Base-by-base conservation (phyloP, 2,113 vertebrate species). In the Cyanoramphus novaezelandiae region DNA sequence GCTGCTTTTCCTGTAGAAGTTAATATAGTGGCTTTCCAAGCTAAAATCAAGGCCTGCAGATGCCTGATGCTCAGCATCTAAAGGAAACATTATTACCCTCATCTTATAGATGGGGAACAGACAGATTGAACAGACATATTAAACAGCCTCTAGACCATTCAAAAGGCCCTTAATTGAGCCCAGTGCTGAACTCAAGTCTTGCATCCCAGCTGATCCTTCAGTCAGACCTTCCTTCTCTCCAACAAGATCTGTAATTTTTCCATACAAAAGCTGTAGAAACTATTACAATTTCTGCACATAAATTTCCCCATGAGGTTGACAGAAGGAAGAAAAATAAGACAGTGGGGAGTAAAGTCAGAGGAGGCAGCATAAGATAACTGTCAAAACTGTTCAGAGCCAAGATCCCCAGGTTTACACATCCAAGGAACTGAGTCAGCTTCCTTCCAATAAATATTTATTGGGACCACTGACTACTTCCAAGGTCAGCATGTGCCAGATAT, bases 351-450 rank as follows among this genome's bases (percentile, higher is more conserved):
- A 17, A 86, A 92, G 44, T 74, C 76, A 91, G 64, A 93, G 49
- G 28, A 81, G 46, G 64, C 3, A 93, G 72, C 68, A 81, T 49
- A 76, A 2, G 17, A 94, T 71, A 53, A 23, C 81, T 71, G 92
- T 95, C 81, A 84, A 49, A 92, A 75, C 8, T 39, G 6, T 4
- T 80, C 53, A 83, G 64, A 71, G 28, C 50, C 49, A 43, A 93
- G 65, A 89, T 68, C 50, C 43, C 46, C 65, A 68, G 60, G 35
- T 75, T 89, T 94, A 84, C 39, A 50, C 55, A 71, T 60, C 29
- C 37, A 75, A 92, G 33, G 76, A 94, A 94, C 17, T 44, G 46
- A 90, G 88, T 81, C 72, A 93, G 68, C 53, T 77, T 93, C 88
- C 80, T 88, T 52, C 11, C 50, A 69, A 9, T 46, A 89, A 78